Percentiles rank a stretch among this genome's conserved stretches.
Conservation (phyloP, 2,888 invertebrate genomes). For the Neocrepidodera transversa region DNA sequence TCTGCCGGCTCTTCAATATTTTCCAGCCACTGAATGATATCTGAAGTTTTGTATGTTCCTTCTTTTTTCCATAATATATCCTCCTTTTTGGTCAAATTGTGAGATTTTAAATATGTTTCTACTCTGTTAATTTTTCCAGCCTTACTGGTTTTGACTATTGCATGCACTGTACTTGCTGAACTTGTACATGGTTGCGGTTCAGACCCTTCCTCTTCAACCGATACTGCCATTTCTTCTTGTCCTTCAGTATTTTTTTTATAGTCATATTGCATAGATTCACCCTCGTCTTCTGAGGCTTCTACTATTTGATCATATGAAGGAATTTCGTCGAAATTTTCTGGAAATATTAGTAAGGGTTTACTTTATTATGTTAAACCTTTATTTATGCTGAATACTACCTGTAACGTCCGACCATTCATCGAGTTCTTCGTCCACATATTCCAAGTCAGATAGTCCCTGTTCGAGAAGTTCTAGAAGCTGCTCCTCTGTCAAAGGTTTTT, state of each 20-base stretch:
- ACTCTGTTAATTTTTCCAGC: not conserved
- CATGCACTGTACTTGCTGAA: no score
- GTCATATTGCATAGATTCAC: no score
- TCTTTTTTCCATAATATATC: constrained; percentile 4
- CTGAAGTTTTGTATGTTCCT: not conserved
- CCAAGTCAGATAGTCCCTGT: not conserved
- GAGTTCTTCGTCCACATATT: no score
- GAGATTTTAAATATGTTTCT: constrained; percentile 5
- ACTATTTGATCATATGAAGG: no score
- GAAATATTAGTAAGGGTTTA: constrained; percentile 8
- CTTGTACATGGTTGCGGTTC: no score
- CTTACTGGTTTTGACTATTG: no score
- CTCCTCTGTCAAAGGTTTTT: no score
- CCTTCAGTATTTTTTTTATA: no score
- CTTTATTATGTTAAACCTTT: constrained; percentile 3
- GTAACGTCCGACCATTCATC: no score
- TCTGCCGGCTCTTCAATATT: not conserved
- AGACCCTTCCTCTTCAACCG: no score
- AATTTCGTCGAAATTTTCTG: constrained; percentile 6
- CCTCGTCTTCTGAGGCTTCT: not conserved
- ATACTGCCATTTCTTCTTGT: not conserved
- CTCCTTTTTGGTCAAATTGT: constrained; percentile 7
- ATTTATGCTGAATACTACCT: constrained; percentile 1
- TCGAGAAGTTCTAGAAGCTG: not conserved
- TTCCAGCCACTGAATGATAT: not conserved